Base-by-base conservation (phyloP, 1,140 invertebrate species). In the Drosophila sulfurigaster region DNA sequence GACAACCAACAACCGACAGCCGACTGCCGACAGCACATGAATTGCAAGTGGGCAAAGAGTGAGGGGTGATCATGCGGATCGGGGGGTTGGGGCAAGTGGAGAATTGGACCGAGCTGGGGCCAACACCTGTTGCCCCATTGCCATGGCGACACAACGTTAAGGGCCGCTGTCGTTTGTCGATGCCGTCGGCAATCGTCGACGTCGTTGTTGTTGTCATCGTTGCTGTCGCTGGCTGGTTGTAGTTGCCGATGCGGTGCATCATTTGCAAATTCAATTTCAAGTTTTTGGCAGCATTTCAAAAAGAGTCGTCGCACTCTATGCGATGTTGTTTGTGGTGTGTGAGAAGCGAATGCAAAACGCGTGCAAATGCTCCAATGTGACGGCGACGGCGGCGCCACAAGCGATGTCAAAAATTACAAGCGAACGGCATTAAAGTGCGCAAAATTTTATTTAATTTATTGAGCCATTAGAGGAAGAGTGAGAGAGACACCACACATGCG, bases 261-360 rank as follows among this genome's bases (percentile, higher is more conserved):
- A 88, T 88, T 89, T 88, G 77, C 63, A 66, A 80, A 83, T 87
- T 65, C 62, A 65, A 65, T 88, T 87, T 87, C 82, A 83, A 86
- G 80, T 87, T 87, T 88, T 87, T 87, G 83, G 83, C 83, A 87
- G 60, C 67, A 32, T 80, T 88, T 89, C 83, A 87, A 87, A 87
- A 70, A 88, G 63, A 80, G 68, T 79, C 60, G 35, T 52, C 52
- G 63, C 48, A 54, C 52, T 65, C 32, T 49, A 45, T 10, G 7
- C 20, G 20, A 25, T 25, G 20, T 25, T 25, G 20, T 25, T 0
- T 25, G 20, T 25, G 20, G 20, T 25, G 7, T 32, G 30, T 25
- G 63, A 51, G 57, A 54, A 25, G 45, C 38, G n/a, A 56, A 20
- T 38, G 52, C 25, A 28, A 25, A 45, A 35, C 56, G 48, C 41